Evolutionary conservation across 2,888 invertebrate species (phyloP), one percentile per base, ranked within the genome.

Genomic region (Sepiola atlantica): DNA sequence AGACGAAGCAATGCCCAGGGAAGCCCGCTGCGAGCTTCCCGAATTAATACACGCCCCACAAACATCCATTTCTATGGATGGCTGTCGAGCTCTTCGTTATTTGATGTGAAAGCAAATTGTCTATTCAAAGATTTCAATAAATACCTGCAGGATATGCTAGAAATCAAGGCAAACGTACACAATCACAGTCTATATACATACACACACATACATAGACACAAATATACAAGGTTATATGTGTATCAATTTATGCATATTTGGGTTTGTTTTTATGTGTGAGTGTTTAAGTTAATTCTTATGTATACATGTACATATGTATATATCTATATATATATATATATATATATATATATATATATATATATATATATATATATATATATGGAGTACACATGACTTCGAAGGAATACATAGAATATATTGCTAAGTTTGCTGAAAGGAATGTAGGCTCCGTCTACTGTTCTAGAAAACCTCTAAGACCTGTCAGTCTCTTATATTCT

Each of bases 51-150:
- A 77, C 77, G n/a, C 32, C n/a, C 77, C 32, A 77, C 77, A 77
- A 77, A 77, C 77, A 77, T n/a, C 32, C 32, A 77, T 77, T 77
- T 77, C 77, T n/a, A 77, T 77, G n/a, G 77, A 77, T 77, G n/a
- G n/a, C 77, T 77, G 77, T 77, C 77, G 77, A 77, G 77, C 77
- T 77, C n/a, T 77, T 32, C 77, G 77, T 32, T 77, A 77, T n/a
- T 77, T 32, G n/a, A 77, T 32, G 77, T 77, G 77, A 77, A 77
- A 77, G 77, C n/a, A 77, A 77, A 77, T 77, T 77, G 77, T 77
- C 77, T 77, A 77, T 77, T n/a, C n/a, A 77, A 77, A 77, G 16
- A 77, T 77, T 77, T 77, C 77, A 77, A 77, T 77, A 77, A 77
- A 77, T 77, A 77, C 77, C 77, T n/a, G 77, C 61, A 77, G 77